phyloP scores from a whole-genome alignment of 2,888 invertebrate species.

The Dyspetes luteomarginatus region DNA sequence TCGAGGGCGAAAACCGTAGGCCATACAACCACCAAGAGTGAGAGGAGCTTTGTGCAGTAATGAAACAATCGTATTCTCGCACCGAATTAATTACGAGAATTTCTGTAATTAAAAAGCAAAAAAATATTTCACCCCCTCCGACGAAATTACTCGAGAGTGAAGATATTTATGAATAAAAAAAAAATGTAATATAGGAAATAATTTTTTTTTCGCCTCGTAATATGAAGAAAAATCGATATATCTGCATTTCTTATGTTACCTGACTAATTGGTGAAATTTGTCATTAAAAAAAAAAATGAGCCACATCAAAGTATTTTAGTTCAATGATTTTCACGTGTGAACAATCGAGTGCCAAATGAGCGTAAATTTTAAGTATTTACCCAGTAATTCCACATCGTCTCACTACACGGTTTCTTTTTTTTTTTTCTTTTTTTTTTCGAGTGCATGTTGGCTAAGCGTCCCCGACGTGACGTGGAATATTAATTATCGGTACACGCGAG shows the following conservation, averaged over 20 bases:
- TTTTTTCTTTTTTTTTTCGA: conserved; percentile 23
- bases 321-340: not conserved
- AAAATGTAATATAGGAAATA: too few species aligned
- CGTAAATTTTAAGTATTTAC: conserved; percentile 33
- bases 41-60: not conserved
- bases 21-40: not conserved
- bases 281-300: not conserved
- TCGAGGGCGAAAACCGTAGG: conserved; percentile 38
- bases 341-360: conserved; percentile 5
- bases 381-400: conserved; percentile 5
- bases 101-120: not conserved
- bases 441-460: conserved; percentile 4
- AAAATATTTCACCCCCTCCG: not conserved
- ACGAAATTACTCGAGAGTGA: too few species aligned
- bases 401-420: not conserved
- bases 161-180: too few species aligned
- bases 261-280: too few species aligned
- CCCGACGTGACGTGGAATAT: conserved; percentile 49
- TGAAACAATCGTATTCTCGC: not conserved
- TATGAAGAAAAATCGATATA: too few species aligned
- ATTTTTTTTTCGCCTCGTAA: too few species aligned
- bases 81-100: not conserved
- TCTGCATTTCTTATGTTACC: too few species aligned
- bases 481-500: conserved; percentile 56
- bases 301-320: conserved; percentile 9